A percentile compares a stretch with the other conserved stretches of the same genome.
Evolutionary conservation across 2,888 invertebrate genomes (phyloP).

Genomic region (Creontiades dilutus): DNA sequence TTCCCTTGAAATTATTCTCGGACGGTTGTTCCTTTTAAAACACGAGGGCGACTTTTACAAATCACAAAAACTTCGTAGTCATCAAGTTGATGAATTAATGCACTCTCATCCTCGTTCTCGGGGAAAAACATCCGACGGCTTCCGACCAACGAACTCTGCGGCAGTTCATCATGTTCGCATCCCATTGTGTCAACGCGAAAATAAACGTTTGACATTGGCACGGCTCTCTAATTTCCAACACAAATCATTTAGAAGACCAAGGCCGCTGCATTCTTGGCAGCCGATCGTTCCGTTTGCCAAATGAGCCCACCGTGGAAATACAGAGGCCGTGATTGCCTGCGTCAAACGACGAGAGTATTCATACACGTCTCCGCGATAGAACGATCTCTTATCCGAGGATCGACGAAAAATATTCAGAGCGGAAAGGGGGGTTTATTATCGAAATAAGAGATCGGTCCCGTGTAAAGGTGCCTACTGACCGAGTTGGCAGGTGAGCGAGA

Average conservation of each 20-base stretch:
- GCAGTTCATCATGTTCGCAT: not conserved
- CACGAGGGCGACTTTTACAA: too few species aligned
- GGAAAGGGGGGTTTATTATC: not conserved
- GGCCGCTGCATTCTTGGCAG: constrained; percentile 32
- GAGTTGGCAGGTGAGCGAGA: constrained; percentile 13
- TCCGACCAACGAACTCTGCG: not conserved
- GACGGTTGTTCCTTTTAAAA: too few species aligned
- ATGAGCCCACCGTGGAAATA: not conserved
- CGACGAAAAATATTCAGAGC: not conserved
- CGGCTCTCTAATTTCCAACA: constrained; percentile 23
- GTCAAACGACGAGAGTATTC: not conserved
- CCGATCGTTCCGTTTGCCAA: not conserved
- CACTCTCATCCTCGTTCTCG: not conserved
- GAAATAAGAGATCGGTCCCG: not conserved
- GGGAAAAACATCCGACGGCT: not conserved
- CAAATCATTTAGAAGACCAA: constrained; percentile 8
- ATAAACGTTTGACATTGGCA: constrained; percentile 13
- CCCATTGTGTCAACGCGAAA: not conserved
- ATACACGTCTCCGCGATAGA: not conserved
- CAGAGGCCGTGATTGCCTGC: not conserved
- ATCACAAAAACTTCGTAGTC: too few species aligned
- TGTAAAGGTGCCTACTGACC: not conserved
- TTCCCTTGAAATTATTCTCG: too few species aligned
- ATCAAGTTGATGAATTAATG: not conserved
- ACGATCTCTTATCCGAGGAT: too few species aligned